phyloP scores from a whole-genome alignment of 2,797 vertebrate genomes.

The Danio choprae region DNA sequence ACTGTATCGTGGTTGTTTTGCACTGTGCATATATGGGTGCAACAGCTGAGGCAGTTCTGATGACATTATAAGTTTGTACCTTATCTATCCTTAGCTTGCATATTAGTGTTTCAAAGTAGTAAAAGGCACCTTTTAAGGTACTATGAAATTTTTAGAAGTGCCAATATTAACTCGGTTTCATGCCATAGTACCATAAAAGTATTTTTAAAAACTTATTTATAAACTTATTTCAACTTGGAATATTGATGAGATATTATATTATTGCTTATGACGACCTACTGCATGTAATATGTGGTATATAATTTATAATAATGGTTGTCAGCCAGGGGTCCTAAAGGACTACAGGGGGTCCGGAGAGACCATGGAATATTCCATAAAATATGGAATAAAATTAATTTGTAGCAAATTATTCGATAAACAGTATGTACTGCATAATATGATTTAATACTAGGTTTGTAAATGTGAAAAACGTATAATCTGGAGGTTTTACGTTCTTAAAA shows the following conservation, averaged over 20 bases:
- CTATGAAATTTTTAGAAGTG: background rate
- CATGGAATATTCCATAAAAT: background rate
- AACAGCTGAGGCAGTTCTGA: no score
- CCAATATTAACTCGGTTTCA: no score
- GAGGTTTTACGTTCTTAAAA: background rate
- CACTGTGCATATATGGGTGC: background rate
- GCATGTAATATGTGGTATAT: background rate
- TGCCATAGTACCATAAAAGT: no score
- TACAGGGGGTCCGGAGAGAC: background rate
- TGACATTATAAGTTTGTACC: background rate
- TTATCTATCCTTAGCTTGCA: background rate
- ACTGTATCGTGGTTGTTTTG: conserved; percentile 1
- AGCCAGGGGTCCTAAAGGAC: background rate
- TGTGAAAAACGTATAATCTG: background rate
- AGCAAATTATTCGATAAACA: background rate
- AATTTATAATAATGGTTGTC: background rate
- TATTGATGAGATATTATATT: background rate
- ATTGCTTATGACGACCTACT: background rate
- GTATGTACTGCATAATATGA: background rate
- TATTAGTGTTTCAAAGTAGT: background rate
- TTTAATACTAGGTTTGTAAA: background rate
- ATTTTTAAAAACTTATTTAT: no score
- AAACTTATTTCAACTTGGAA: no score
- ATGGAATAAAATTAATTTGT: background rate
- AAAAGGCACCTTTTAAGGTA: background rate